These are phyloP conservation scores for Dendrocincla tyrannina DNA, from an alignment of 2,797 vertebrate species.

Conservation along the genomic window DNA sequence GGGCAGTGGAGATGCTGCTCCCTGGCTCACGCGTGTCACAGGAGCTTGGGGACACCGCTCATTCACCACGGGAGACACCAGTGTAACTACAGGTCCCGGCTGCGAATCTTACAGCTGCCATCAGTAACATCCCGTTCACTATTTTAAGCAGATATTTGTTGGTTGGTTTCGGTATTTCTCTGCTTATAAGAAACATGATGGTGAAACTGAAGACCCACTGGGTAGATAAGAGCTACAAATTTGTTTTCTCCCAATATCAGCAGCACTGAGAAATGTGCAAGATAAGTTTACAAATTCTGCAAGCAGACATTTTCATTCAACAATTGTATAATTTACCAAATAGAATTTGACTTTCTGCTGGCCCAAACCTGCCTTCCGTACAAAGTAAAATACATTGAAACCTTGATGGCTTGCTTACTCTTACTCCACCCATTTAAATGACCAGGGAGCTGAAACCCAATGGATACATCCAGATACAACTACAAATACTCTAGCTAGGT, in stretches of 20 bases:
- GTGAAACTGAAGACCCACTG: neutral
- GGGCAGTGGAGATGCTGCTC: neutral
- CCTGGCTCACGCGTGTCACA: neutral
- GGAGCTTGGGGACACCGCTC: neutral
- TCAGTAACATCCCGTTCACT: neutral
- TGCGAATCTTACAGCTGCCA: neutral
- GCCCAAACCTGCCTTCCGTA: neutral
- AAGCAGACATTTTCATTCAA: neutral
- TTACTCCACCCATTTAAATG: neutral
- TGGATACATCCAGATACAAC: neutral
- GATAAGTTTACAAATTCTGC: neutral
- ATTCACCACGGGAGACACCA: neutral
- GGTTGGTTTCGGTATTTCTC: neutral
- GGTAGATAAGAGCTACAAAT: neutral
- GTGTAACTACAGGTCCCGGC: neutral
- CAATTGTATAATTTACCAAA: neutral
- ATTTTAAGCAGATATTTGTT: neutral
- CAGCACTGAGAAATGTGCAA: neutral
- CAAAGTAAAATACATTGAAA: neutral
- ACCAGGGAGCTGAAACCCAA: neutral
- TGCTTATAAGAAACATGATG: accelerated
- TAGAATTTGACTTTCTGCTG: neutral
- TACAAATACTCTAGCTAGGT: neutral
- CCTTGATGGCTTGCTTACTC: neutral
- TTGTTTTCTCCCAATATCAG: neutral